Evolutionary conservation across 2,113 vertebrate species (phyloP), one percentile per base, ranked within the genome.

Genomic region (Paraplagusia blochii): DNA sequence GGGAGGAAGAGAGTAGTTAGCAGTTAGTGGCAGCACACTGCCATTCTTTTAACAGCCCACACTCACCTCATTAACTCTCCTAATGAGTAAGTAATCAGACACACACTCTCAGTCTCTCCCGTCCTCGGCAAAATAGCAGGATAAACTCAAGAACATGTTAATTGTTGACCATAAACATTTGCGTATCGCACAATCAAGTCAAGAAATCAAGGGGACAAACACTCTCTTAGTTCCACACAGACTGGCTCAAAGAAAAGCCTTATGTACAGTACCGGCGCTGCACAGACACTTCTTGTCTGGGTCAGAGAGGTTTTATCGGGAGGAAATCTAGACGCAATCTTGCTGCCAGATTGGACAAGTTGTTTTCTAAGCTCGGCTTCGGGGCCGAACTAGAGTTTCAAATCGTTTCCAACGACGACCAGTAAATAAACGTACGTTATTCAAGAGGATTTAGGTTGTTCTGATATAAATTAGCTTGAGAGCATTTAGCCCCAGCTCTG

Each of bases 81-180:
- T 93, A 93, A 93, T 92, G 91, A 92, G 90, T 84, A 91, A 86
- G 89, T 92, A 93, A 93, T 93, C 75, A 85, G 60, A 79, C 75
- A 63, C 73, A 62, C 70, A 70, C 63, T 69, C 64, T 22, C 63
- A 59, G 57, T 67, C 42, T 70, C 61, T 69, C 65, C 48, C 50
- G 49, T 33, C 49, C 38, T 34, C 67, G 71, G 63, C 68, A 53
- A 74, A n/a, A 74, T 59, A 58, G 59, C 35, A 45, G 63, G 75
- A 69, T 69, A 39, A 61, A 78, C 74, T 79, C 63, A 66, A 56
- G 43, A 64, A 63, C 34, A 70, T 63, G 22, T 29, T 29, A 29
- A 29, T 82, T 75, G 57, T 66, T 63, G 53, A 50, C 39, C 38
- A 60, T 64, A 79, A 85, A 83, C 74, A 79, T 60, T 66, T 72